Conservation (phyloP, 2,888 invertebrate species). For the Tetrapedia diversipes region DNA sequence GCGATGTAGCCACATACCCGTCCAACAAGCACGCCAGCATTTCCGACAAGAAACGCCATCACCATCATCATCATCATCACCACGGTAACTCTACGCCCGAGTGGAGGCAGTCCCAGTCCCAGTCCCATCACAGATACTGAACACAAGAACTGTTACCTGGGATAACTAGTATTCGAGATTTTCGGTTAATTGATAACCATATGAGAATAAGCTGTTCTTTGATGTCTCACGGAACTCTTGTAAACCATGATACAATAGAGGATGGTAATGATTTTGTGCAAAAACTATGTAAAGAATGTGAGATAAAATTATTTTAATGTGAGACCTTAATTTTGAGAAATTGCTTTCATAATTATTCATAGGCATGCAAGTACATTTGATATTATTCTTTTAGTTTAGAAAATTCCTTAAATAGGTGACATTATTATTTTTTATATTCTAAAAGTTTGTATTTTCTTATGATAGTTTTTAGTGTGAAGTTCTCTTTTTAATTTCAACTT, state of each 20-base stretch:
- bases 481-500: background rate
- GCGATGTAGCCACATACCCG: conserved; percentile 84
- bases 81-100: conserved; percentile 84
- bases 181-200: conserved; percentile 26
- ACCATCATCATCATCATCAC: conserved; percentile 89
- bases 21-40: conserved; percentile 83
- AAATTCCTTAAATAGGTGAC: background rate
- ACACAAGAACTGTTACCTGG: conserved; percentile 50
- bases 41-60: conserved; percentile 87
- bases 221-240: background rate
- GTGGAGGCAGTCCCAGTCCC: conserved; percentile 85
- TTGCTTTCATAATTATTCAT: too few relatives aligned
- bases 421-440: too few relatives aligned
- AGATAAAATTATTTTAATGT: background rate
- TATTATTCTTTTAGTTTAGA: background rate
- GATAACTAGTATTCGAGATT: conserved; percentile 13
- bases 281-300: background rate
- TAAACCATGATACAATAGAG: background rate
- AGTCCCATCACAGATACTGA: conserved; percentile 83
- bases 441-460: too few relatives aligned
- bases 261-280: background rate
- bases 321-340: background rate
- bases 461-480: too few relatives aligned
- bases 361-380: background rate
- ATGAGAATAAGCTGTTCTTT: conserved; percentile 9